Percentiles rank a stretch among this genome's conserved stretches.
phyloP scores from a whole-genome alignment of 2,113 vertebrate species.

The Etia nguti region DNA sequence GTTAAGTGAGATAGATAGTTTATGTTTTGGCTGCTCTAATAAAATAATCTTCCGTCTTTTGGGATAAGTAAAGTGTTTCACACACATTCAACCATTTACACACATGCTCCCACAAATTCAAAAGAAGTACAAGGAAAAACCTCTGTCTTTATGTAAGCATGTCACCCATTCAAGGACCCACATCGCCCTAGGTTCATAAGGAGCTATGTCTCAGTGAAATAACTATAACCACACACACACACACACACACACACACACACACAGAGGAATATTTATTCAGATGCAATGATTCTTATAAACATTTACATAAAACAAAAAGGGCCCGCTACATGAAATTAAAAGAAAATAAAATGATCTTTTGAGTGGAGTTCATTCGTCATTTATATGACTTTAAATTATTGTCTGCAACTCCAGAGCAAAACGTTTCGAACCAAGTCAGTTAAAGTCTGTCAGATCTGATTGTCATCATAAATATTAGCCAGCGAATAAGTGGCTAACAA shows the following conservation, averaged over 20 bases:
- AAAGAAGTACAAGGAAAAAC: neutral
- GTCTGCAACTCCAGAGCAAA: neutral
- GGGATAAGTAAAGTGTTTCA: neutral
- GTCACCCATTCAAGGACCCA: neutral
- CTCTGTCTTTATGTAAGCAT: neutral
- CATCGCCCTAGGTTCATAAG: neutral
- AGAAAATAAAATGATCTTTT: neutral
- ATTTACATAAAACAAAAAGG: neutral
- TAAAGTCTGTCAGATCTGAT: neutral
- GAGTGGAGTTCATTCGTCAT: neutral
- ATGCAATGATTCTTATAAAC: neutral
- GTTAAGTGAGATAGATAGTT: neutral
- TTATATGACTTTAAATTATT: neutral
- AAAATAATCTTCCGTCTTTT: neutral
- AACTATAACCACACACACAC: neutral
- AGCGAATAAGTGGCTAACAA: neutral
- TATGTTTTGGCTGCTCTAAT: neutral
- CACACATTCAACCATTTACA: neutral
- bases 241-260: neutral
- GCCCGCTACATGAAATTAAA: neutral
- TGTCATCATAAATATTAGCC: neutral
- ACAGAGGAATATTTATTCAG: neutral
- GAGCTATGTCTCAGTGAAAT: neutral
- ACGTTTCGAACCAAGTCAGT: neutral
- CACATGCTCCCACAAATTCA: neutral